Evolutionary conservation across 2,113 vertebrate species (phyloP).

Genomic region (Pan troglodytes): NHGRI_mPanTro3-v2.1_pri NC_072403.2:44253501-44254000

Average conservation of each 20-base stretch:
- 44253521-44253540: slow-evolving; percentile 17
- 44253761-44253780: slow-evolving; percentile 56
- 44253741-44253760: slow-evolving; percentile 63
- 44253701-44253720: slow-evolving; percentile 63
- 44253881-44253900: slow-evolving; percentile 48
- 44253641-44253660: slow-evolving; percentile 59
- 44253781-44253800: slow-evolving; percentile 36
- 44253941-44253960: slow-evolving; percentile 63
- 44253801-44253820: slow-evolving; percentile 62
- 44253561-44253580: slow-evolving; percentile 24
- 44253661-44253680: slow-evolving; percentile 66
- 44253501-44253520: slow-evolving; percentile 53
- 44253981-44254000: slow-evolving; percentile 60
- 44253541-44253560: neutral
- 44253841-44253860: slow-evolving; percentile 29
- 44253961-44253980: slow-evolving; percentile 39
- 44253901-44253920: slow-evolving; percentile 51
- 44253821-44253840: slow-evolving; percentile 65
- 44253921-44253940: slow-evolving; percentile 46
- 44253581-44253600: neutral
- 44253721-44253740: slow-evolving; percentile 55
- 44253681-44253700: slow-evolving; percentile 60
- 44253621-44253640: slow-evolving; percentile 39
- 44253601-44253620: slow-evolving; percentile 15
- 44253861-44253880: slow-evolving; percentile 60